phyloP scores from a whole-genome alignment of 2,113 vertebrate species.

The Suricata suricatta region DNA sequence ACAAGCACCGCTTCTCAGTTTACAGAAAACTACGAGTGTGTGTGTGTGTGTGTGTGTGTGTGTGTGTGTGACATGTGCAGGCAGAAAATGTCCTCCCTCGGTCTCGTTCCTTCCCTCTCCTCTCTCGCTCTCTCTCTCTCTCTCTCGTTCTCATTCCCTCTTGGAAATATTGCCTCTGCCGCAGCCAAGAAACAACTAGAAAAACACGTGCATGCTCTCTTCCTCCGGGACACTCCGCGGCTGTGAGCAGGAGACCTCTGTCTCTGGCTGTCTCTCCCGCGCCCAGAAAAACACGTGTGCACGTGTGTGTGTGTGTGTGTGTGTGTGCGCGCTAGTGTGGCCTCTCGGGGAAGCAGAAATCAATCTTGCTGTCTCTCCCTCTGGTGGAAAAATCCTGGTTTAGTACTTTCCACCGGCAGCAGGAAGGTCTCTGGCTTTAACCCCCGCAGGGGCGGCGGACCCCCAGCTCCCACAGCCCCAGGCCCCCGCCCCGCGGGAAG shows the following conservation, averaged over 20 bases:
- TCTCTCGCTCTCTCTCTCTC: too few relatives aligned
- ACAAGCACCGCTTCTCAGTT: neutral
- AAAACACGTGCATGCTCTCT: neutral
- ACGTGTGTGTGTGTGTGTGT: rapidly evolving
- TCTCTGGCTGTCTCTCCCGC: neutral
- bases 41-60: neutral
- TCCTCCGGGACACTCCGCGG: rapidly evolving
- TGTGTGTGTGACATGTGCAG: neutral
- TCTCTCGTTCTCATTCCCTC: neutral
- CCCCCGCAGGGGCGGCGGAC: neutral
- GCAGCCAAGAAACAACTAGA: neutral
- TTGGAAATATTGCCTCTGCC: neutral
- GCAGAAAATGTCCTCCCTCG: neutral
- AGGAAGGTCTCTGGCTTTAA: neutral
- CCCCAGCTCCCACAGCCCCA: neutral
- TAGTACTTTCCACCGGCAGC: neutral
- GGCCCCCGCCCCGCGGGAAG: neutral
- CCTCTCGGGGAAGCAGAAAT: neutral
- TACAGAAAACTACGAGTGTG: neutral
- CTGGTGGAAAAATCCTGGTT: neutral
- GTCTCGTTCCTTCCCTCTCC: neutral
- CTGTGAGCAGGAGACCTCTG: neutral
- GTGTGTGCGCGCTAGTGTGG: rapidly evolving
- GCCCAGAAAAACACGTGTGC: neutral
- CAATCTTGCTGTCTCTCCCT: neutral